Conservation (phyloP, 2,888 invertebrate genomes). For the Xestia sexstrigata region DNA sequence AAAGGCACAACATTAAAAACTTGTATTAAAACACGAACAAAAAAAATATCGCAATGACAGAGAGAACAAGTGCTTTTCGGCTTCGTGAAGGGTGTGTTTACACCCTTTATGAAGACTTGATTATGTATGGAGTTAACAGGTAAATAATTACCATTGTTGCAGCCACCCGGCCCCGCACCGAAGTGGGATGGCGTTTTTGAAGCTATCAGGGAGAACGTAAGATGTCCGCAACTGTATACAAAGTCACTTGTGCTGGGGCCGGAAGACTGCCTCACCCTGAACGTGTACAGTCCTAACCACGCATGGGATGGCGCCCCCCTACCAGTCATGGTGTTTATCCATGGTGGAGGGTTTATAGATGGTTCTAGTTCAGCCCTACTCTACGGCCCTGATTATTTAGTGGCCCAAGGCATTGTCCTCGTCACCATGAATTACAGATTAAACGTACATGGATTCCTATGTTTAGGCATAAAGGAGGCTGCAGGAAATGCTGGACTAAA, state of each 20-base stretch:
- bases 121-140: neutral
- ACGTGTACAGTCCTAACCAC: constrained; percentile 62
- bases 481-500: constrained; percentile 74
- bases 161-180: constrained; percentile 38
- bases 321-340: constrained; percentile 71
- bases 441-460: constrained; percentile 69
- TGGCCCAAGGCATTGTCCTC: constrained; percentile 28
- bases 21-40: neutral
- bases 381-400: constrained; percentile 43
- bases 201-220: constrained; percentile 30
- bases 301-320: constrained; percentile 26
- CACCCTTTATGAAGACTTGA: neutral
- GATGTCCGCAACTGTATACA: constrained; percentile 32
- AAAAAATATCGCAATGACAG: too few species aligned
- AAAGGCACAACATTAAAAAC: neutral
- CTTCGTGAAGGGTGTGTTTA: too few species aligned
- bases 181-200: constrained; percentile 43
- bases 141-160: constrained; percentile 21
- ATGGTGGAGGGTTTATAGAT: constrained; percentile 69
- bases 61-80: too few species aligned
- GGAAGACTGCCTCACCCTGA: constrained; percentile 64
- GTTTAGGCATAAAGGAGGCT: constrained; percentile 71
- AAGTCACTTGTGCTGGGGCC: constrained; percentile 7
- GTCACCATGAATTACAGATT: constrained; percentile 71
- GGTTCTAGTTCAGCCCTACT: constrained; percentile 47